phyloP scores from a whole-genome alignment of 2,113 vertebrate species.

The Gymnogyps californianus region DNA sequence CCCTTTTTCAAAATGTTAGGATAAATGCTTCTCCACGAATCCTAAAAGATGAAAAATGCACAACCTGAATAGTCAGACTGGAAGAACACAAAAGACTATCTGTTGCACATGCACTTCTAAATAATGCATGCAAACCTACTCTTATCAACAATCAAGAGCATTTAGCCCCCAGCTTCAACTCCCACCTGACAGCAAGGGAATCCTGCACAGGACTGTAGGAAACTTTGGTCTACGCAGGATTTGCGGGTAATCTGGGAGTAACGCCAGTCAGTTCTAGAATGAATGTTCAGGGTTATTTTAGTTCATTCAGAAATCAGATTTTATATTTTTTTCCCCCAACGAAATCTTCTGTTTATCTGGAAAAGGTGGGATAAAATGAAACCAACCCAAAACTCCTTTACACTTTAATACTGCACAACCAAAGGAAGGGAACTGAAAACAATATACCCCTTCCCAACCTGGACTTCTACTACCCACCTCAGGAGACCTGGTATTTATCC shows the following conservation, averaged over 20 bases:
- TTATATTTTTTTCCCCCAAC: not conserved
- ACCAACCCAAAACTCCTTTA: not conserved
- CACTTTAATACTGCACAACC: not conserved
- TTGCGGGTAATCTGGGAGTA: fast-evolving
- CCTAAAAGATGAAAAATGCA: not conserved
- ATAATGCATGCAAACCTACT: fast-evolving
- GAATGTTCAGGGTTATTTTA: fast-evolving
- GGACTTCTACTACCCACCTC: not conserved
- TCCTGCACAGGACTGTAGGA: not conserved
- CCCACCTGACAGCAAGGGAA: not conserved
- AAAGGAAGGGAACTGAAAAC: not conserved
- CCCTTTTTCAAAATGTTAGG: not conserved
- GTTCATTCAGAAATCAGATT: not conserved
- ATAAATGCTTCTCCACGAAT: not conserved
- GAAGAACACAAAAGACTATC: not conserved
- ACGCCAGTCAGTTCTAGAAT: not conserved
- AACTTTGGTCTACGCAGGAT: not conserved
- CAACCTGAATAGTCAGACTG: fast-evolving
- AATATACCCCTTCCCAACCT: not conserved
- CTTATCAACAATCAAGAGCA: not conserved
- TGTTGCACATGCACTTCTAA: not conserved
- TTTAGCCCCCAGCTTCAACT: fast-evolving
- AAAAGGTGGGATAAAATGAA: not conserved
- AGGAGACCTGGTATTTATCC: not conserved
- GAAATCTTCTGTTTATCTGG: not conserved